These are phyloP conservation scores for Microcebus jonahi DNA, from an alignment of 2,113 vertebrate species.

Conservation along the genomic window DNA sequence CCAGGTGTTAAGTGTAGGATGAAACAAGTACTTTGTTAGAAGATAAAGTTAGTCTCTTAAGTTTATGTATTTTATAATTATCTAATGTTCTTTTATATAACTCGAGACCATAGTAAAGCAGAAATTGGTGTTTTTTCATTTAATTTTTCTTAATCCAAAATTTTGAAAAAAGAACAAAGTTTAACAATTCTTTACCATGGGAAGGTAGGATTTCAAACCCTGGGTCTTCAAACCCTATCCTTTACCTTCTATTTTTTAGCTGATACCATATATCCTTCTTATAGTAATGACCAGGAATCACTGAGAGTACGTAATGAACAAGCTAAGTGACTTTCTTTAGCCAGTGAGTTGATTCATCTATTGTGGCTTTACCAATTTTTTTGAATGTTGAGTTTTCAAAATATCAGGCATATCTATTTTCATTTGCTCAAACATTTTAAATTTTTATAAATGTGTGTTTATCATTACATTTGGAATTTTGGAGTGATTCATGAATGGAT, in stretches of 20 bases:
- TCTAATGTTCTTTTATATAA: background rate
- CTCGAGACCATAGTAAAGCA: background rate
- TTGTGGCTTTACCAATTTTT: background rate
- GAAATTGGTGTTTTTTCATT: background rate
- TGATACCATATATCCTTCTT: background rate
- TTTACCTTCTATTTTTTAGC: background rate
- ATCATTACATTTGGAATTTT: background rate
- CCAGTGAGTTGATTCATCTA: background rate
- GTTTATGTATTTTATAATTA: background rate
- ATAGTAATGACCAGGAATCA: background rate
- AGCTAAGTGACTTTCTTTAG: background rate
- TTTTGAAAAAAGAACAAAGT: conserved; percentile 14
- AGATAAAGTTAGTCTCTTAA: background rate
- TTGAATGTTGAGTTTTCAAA: background rate
- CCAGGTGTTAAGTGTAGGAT: background rate
- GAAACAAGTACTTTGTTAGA: background rate
- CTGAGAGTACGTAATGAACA: background rate
- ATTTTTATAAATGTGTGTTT: background rate
- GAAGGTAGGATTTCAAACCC: background rate
- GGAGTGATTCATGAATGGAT: background rate
- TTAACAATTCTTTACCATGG: background rate
- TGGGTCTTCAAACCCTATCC: background rate
- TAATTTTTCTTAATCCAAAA: conserved; percentile 27
- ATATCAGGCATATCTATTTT: background rate
- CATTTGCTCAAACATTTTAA: background rate